These are phyloP conservation scores for Pangasius larnaudii DNA, from an alignment of 2,797 vertebrate genomes.

Conservation along the genomic window DNA sequence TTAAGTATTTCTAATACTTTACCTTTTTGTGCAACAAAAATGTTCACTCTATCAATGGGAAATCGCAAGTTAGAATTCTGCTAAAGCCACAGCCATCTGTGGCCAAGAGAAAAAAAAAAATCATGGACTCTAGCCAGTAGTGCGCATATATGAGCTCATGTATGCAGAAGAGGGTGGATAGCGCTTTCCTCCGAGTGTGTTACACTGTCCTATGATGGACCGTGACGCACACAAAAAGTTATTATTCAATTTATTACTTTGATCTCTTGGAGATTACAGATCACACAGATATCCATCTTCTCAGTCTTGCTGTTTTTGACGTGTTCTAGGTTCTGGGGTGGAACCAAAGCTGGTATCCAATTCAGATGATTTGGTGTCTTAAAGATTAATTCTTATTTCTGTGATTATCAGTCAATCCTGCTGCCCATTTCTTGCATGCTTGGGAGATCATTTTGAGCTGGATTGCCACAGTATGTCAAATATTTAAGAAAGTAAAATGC, in stretches of 20 bases:
- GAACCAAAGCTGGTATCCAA: neutral
- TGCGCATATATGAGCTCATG: neutral
- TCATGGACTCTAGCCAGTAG: neutral
- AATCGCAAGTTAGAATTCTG: neutral
- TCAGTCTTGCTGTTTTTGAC: neutral
- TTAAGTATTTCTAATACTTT: neutral
- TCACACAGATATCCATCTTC: neutral
- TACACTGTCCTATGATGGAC: neutral
- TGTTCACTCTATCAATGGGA: no score
- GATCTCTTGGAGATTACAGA: neutral
- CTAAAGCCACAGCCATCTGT: neutral
- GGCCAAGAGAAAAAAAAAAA: neutral
- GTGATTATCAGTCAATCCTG: slow-evolving; percentile 12
- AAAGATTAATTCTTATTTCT: neutral
- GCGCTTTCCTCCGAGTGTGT: neutral
- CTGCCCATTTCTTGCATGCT: neutral
- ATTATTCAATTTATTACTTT: neutral
- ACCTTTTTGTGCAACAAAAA: neutral
- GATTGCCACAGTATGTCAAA: slow-evolving; percentile 27
- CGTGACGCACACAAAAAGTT: neutral
- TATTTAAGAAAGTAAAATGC: slow-evolving; percentile 27
- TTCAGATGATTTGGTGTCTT: neutral
- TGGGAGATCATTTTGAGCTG: slow-evolving; percentile 3
- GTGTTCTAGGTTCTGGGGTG: neutral
- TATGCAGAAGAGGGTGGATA: neutral